Evolutionary conservation across 2,888 invertebrate species (phyloP).

Genomic region (Tenthredo mesomela): DNA sequence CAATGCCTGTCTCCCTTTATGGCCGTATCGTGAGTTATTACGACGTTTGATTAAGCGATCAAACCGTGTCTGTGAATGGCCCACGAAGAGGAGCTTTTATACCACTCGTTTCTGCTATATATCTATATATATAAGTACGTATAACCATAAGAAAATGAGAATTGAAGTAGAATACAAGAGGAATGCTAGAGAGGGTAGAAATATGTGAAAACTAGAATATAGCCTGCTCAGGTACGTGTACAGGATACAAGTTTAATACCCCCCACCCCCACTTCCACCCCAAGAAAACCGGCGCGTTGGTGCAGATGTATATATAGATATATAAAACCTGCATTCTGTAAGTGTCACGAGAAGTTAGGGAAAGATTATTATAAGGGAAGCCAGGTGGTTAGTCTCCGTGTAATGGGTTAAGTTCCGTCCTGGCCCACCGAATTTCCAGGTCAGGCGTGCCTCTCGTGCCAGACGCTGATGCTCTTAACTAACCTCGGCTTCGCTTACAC

Average conservation of each 20-base stretch:
- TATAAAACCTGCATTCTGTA: constrained; percentile 39
- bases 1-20: constrained; percentile 53
- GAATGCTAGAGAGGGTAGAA: neutral
- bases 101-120: neutral
- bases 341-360: constrained; percentile 45
- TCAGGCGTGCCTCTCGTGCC: constrained; percentile 57
- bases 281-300: neutral
- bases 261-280: too few species aligned
- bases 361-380: constrained; percentile 62
- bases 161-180: neutral
- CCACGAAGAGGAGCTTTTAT: neutral
- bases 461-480: constrained; percentile 37
- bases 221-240: neutral
- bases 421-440: constrained; percentile 70
- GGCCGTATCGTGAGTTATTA: constrained; percentile 4
- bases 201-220: neutral
- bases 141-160: too few species aligned
- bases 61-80: neutral
- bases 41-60: constrained; percentile 37
- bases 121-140: too few species aligned
- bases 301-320: neutral
- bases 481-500: constrained; percentile 41
- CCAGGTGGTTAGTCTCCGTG: constrained; percentile 59
- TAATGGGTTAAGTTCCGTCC: constrained; percentile 72
- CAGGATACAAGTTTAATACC: neutral